A percentile compares a stretch with the other conserved stretches of the same genome.
phyloP scores from a whole-genome alignment of 2,888 invertebrate species.

The Papilio gigon region DNA sequence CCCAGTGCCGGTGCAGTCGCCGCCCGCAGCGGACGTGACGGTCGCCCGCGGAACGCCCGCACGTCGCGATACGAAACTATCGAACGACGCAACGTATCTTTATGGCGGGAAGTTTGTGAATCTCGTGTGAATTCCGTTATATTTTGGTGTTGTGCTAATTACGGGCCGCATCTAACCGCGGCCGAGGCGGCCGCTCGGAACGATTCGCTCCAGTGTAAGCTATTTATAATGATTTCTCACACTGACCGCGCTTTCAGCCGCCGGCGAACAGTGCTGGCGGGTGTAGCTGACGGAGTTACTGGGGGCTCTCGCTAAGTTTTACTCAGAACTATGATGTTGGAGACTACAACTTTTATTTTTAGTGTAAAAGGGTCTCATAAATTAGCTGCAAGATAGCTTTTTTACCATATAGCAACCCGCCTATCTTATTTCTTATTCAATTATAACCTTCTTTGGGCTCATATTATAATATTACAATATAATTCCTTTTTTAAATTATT shows the following conservation, averaged over 20 bases:
- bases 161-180: conserved; percentile 12
- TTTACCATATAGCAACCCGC: no score
- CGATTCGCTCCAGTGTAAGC: conserved; percentile 42
- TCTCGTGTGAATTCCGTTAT: conserved; percentile 21
- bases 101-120: conserved; percentile 38
- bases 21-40: conserved; percentile 47
- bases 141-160: conserved; percentile 21
- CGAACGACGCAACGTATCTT: conserved; percentile 38
- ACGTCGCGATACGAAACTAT: conserved; percentile 39
- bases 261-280: conserved; percentile 5
- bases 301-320: not conserved
- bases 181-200: conserved; percentile 32
- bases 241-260: conserved; percentile 19
- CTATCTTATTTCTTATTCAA: no score
- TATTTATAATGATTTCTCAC: conserved; percentile 45
- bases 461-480: no score
- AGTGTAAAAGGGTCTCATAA: no score
- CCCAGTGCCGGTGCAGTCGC: conserved; percentile 58
- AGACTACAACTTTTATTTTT: not conserved
- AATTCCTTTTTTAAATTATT: no score
- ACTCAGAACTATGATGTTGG: not conserved
- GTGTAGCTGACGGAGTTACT: not conserved
- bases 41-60: conserved; percentile 39
- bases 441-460: no score
- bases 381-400: no score